Evolutionary conservation across 2,888 invertebrate species (phyloP), one percentile per base, ranked within the genome.

Genomic region (Drosophila acutilabella): DNA sequence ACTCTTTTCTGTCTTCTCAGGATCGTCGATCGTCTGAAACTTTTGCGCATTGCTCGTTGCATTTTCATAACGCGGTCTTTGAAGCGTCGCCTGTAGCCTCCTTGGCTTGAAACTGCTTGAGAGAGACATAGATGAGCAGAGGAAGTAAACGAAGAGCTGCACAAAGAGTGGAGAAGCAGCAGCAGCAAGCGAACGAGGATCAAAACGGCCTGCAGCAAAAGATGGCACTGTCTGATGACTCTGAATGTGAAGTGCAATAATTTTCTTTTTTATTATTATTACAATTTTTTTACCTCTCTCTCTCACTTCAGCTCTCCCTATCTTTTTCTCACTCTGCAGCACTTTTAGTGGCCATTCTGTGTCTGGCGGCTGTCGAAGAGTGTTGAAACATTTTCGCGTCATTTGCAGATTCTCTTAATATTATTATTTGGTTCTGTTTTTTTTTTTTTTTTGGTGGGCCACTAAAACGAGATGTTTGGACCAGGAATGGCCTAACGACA

Each of bases 391-490:
- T 86, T 85, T 89, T 66, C 85, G 90, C 85, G 81, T 89, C 89
- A 89, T 85, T 85, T 89, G 83, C 85, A 87, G 89, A 89, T 89
- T 89, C 85, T 83, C 89, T 81, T 81, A 89, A 83, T 89, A 89
- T 86, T 83, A 75, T 88, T 71, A 79, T 56, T 36, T 36, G 51
- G 44, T 52, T 62, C 52, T 23, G 30, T 26, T 42, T 36, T 38
- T 36, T 36, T 13, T 33, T 36, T 36, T 36, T 69, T 79, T 67
- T 64, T 72, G 80, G 64, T 64, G 64, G 65, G 44, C 71, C 38
- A 64, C 66, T 64, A 80, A 86, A 86, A 72, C 72, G 84, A 88
- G 89, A 82, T 81, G 74, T 80, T 50, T 60, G 53, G 14, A 7
- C 58, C 61, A 38, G 56, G 62, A 74, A 81, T 74, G 61, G 74